Evolutionary conservation across 2,113 vertebrate species (phyloP), one percentile per base, ranked within the genome.

Genomic region (Zeus faber): DNA sequence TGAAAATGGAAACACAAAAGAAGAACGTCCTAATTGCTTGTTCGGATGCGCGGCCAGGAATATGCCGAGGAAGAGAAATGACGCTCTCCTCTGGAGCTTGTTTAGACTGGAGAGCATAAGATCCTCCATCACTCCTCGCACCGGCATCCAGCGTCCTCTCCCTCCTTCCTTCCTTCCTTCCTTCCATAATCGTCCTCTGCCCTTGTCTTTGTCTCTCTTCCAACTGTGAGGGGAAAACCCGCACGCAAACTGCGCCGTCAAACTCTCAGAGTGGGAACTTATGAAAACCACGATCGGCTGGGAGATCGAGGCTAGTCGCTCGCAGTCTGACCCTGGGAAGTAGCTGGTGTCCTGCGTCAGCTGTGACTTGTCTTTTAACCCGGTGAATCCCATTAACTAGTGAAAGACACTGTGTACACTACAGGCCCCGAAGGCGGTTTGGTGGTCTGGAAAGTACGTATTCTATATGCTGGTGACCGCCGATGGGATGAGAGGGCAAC

Each of bases 51-150:
- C 1, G 45, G 65, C 70, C 65, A 80, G 41, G 33, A 80, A 76
- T 47, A 75, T 70, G 70, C 48, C 69, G 58, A 26, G 18, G 9
- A 65, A 65, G 59, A 81, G 50, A 64, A 81, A 68, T 49, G 11
- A 48, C 57, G 49, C 37, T 53, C 53, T 56, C 35, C 41, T 66
- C 51, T 68, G 2, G 44, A 65, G 31, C 17, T 75, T 77, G 76
- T 76, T 79, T 77, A 72, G 46, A 67, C 58, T 61, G 44, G 31
- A 45, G 52, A 51, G 46, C 23, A 59, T 60, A 68, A 45, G 58
- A 71, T 55, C 20, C 17, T n/a, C 45, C 17, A 35, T 71, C 62
- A 65, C 53, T 65, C 62, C 56, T 73, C 56, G 54, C 9, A 1
- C 49, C 65, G 59, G 8, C n/a, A n/a, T n/a, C n/a, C n/a, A n/a